These are phyloP conservation scores for Amazonetta brasiliensis DNA, from an alignment of 2,797 vertebrate genomes.

Conservation along the genomic window DNA sequence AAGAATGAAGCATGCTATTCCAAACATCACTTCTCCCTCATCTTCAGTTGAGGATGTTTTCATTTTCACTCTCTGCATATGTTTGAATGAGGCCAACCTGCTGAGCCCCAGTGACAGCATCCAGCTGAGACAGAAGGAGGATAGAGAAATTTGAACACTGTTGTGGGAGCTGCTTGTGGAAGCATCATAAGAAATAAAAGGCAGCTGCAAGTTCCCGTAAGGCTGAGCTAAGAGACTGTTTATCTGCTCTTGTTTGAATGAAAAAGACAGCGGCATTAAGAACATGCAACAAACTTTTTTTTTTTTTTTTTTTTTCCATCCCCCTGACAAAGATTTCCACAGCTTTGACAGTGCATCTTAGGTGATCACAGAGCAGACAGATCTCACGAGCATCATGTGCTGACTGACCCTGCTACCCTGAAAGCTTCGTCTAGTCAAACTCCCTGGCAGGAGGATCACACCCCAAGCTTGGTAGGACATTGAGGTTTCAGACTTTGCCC, in stretches of 20 bases:
- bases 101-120: not conserved
- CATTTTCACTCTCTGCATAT: not conserved
- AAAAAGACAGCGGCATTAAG: not conserved
- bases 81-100: not conserved
- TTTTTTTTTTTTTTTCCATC: not conserved
- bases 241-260: not conserved
- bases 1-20: not conserved
- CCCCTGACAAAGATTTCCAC: not conserved
- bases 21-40: not conserved
- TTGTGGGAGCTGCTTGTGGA: not conserved
- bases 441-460: fast-evolving
- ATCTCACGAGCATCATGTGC: not conserved
- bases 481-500: not conserved
- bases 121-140: conserved; percentile 11
- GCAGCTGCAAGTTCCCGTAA: not conserved
- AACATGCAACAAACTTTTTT: not conserved
- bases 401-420: not conserved
- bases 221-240: not conserved
- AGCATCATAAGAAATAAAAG: not conserved
- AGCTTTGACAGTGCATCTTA: not conserved
- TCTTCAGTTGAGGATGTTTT: not conserved
- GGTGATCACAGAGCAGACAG: not conserved
- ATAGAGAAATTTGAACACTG: fast-evolving
- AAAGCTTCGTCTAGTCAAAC: not conserved
- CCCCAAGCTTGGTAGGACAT: not conserved